Conservation (phyloP, 2,113 vertebrate species). For the Carassius carassius region DNA sequence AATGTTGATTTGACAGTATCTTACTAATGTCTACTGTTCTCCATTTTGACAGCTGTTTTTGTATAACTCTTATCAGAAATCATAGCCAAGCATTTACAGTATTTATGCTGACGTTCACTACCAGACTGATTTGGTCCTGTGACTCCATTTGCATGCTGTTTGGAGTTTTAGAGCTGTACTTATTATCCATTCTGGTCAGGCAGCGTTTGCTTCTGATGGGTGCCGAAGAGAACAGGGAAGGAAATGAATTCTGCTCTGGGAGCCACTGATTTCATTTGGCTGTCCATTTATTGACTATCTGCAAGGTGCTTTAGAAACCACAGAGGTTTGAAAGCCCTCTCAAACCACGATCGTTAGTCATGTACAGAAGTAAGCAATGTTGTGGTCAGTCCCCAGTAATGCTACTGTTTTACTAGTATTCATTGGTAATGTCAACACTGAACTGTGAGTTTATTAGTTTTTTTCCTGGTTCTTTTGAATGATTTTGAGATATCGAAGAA, state of each 20-base stretch:
- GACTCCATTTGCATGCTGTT: not conserved
- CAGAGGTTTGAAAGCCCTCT: not conserved
- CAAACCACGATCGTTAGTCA: not conserved
- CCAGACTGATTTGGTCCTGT: not conserved
- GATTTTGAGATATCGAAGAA: not conserved
- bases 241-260: not conserved
- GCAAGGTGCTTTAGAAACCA: not conserved
- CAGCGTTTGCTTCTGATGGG: slow-evolving; percentile 11
- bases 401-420: not conserved
- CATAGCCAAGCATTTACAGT: not conserved
- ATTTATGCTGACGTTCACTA: not conserved
- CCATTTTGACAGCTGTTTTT: not conserved
- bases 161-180: not conserved
- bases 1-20: no score
- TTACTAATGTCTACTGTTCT: not conserved
- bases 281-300: not conserved
- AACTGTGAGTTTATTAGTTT: not conserved
- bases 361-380: not conserved
- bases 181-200: slow-evolving; percentile 14
- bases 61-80: not conserved
- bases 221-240: not conserved
- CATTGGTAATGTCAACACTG: not conserved
- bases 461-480: not conserved
- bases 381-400: not conserved
- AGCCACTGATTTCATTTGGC: not conserved